Base-by-base conservation (phyloP, 92 coral and sea anemone species). In the Palythoa grandis region DNA sequence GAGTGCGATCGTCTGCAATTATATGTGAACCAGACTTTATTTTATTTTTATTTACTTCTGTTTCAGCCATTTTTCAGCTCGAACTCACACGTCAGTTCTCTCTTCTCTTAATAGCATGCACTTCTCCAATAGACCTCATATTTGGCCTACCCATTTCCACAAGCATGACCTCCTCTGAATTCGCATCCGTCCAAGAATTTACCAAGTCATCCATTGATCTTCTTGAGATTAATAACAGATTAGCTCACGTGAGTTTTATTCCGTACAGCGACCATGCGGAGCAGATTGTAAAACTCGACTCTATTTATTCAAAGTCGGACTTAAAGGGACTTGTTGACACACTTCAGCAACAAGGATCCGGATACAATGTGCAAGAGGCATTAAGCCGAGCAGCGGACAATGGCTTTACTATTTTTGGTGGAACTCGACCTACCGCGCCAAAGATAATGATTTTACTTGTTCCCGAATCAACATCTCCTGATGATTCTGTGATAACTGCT, bases 341-440 rank as follows among this genome's bases (percentile, higher is more conserved):
- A 13, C 78, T 94, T 35, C 63, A 67, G 39, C 92, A 86, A 47
- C 66, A 63, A 84, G 96, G 95, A 40, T 82, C 88, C 3, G 87
- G 86, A 3, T 79, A 86, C 10, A 80, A 89, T 50, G 87, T 91
- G 29, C 91, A 69, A 22, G 86, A 88, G 22, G 92, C 95, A 9
- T 72, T 96, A 20, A 85, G 47, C 5, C 90, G 87, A 63, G 98
- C 98, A 19, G 83, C 89, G 6, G 78, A 84, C 75, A 75, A 76
- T 60, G 78, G 94, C 17, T 96, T 96, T 79, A 92, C 95, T 61
- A 90, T 96, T 40, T 93, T 71, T 86, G 98, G 98, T 13, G 98
- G 98, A 52, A 95, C 95, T 8, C 77, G 98, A 69, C 95, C 93
- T 87, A 74, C 91, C 3, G 90, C 90, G 11, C 96, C 95, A 9